phyloP scores from a whole-genome alignment of 2,113 vertebrate genomes.

The Gadus chalcogrammus region DNA sequence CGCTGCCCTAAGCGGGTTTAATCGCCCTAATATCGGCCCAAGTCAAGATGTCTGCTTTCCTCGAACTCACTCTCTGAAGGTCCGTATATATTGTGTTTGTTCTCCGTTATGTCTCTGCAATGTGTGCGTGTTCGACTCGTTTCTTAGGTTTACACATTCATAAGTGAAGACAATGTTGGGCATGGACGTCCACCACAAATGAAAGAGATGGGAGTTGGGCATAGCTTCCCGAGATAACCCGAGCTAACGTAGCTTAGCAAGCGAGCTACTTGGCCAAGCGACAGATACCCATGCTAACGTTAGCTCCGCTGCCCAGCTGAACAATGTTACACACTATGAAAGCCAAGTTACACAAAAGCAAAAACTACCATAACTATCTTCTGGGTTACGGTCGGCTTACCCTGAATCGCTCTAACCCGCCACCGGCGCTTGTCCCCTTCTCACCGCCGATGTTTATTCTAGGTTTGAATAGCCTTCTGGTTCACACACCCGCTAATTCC shows the following conservation, averaged over 20 bases:
- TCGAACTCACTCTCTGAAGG: constrained; percentile 44
- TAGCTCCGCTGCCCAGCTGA: constrained; percentile 34
- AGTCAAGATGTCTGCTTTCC: constrained; percentile 71
- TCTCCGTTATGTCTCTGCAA: background rate
- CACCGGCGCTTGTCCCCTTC: background rate
- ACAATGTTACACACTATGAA: background rate
- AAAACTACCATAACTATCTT: background rate
- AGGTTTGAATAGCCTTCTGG: constrained; percentile 32
- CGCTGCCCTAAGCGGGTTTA: constrained; percentile 25
- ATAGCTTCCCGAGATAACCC: constrained; percentile 4
- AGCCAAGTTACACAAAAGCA: background rate
- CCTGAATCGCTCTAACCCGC: constrained; percentile 35
- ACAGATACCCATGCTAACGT: constrained; percentile 51
- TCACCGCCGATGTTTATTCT: constrained; percentile 27
- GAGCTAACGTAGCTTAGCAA: constrained; percentile 17
- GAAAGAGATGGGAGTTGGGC: constrained; percentile 50
- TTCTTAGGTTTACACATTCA: background rate
- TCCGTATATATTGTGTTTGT: constrained; percentile 38
- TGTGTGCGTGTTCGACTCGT: background rate
- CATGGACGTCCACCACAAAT: constrained; percentile 56
- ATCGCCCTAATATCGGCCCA: constrained; percentile 46
- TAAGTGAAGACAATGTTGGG: background rate
- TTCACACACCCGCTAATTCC: constrained; percentile 52
- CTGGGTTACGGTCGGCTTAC: constrained; percentile 27
- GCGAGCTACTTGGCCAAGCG: constrained; percentile 25